These are phyloP conservation scores for Drosophila mayaguana DNA, from an alignment of 2,888 invertebrate species.

Conservation along the genomic window DNA sequence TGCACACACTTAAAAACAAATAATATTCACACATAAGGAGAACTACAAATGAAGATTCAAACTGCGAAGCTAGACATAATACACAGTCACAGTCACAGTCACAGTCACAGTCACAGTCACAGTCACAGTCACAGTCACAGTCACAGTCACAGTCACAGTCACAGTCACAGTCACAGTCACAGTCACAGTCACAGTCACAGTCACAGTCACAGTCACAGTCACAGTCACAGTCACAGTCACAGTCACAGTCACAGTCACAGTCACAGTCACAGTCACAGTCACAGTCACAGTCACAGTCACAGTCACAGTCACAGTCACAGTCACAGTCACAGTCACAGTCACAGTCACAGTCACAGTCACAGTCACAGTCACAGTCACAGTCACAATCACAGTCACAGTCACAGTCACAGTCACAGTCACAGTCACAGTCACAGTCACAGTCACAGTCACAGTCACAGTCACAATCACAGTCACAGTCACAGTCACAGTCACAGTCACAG, in stretches of 20 bases:
- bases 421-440: too few species aligned
- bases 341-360: constrained; percentile 27
- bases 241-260: too few species aligned
- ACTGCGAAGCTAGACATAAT: constrained; percentile 9
- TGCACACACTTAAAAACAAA: constrained; percentile 41
- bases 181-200: constrained; percentile 26
- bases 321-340: too few species aligned
- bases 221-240: constrained; percentile 1
- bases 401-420: constrained; percentile 27
- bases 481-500: constrained; percentile 27
- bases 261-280: too few species aligned
- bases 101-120: too few species aligned
- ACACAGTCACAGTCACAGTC: neutral
- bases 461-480: neutral
- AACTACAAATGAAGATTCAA: constrained; percentile 23
- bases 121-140: too few species aligned
- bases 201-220: constrained; percentile 28
- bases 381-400: constrained; percentile 16
- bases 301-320: too few species aligned
- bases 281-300: too few species aligned
- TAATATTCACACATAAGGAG: constrained; percentile 17
- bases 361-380: constrained; percentile 1
- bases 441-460: constrained; percentile 27
- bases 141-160: too few species aligned
- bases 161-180: too few species aligned